A percentile compares a stretch with the other conserved stretches of the same genome.
These are phyloP conservation scores for Coptotermes formosanus DNA, from an alignment of 1,140 invertebrate genomes.

Conservation along the genomic window DNA sequence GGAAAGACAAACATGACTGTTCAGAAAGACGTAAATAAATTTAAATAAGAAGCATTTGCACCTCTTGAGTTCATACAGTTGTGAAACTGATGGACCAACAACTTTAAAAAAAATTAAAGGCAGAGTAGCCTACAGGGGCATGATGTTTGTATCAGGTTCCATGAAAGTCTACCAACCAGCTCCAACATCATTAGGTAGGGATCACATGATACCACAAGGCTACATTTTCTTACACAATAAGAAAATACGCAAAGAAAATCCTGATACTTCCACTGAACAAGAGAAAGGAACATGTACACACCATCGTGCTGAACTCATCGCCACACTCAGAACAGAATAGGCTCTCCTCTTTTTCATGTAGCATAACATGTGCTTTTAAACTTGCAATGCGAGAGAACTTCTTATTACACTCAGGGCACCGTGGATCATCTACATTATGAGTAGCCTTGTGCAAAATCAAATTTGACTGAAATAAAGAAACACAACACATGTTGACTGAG, in stretches of 20 bases:
- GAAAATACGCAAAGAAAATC: constrained; percentile 31
- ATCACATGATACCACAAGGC: too few relatives aligned
- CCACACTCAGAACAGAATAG: constrained; percentile 67
- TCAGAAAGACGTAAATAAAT: too few relatives aligned
- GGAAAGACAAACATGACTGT: too few relatives aligned
- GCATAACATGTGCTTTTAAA: constrained; percentile 67
- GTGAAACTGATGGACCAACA: too few relatives aligned
- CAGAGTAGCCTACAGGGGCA: too few relatives aligned
- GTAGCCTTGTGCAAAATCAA: constrained; percentile 62
- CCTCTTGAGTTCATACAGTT: too few relatives aligned
- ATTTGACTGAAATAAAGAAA: constrained; percentile 49
- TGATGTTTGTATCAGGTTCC: too few relatives aligned
- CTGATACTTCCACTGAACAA: constrained; percentile 24
- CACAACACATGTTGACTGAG: constrained; percentile 22
- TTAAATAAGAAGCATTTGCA: too few relatives aligned
- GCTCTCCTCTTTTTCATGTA: constrained; percentile 69
- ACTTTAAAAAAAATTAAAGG: too few relatives aligned
- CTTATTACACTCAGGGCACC: constrained; percentile 64
- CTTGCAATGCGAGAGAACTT: constrained; percentile 66
- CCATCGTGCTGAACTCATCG: constrained; percentile 65
- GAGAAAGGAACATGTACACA: constrained; percentile 40
- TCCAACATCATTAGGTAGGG: too few relatives aligned
- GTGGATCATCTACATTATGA: constrained; percentile 54
- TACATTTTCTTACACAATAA: not conserved
- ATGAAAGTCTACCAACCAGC: too few relatives aligned